These are phyloP conservation scores for Drosophila demipolita DNA, from an alignment of 2,888 invertebrate genomes.

Conservation along the genomic window DNA sequence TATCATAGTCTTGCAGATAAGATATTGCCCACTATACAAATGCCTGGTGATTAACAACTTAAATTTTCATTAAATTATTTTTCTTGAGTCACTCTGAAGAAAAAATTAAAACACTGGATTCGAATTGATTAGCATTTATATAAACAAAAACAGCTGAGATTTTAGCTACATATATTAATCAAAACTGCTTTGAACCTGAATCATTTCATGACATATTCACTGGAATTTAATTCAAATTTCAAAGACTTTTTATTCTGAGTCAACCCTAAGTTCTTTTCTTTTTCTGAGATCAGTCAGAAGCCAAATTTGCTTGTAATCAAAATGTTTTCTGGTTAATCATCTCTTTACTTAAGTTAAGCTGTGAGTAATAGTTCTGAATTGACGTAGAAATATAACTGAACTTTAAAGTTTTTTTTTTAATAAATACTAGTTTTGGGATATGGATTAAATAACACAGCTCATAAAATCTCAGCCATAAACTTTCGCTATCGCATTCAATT, in stretches of 20 bases:
- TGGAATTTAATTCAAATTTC: background rate
- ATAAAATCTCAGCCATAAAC: conserved; percentile 40
- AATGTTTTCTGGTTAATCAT: background rate
- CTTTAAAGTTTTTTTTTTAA: no score
- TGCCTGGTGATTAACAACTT: conserved; percentile 18
- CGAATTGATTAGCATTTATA: background rate
- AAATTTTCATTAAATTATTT: conserved; percentile 35
- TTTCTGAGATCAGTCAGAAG: background rate
- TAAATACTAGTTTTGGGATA: conserved; percentile 6
- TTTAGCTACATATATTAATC: background rate
- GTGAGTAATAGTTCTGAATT: background rate
- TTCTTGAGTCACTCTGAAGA: conserved; percentile 39
- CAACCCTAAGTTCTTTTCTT: background rate
- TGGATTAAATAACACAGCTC: conserved; percentile 44
- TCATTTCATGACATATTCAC: background rate
- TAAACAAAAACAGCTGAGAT: background rate
- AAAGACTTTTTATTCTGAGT: background rate
- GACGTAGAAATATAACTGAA: background rate
- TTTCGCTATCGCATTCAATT: conserved; percentile 79
- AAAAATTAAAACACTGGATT: conserved; percentile 15
- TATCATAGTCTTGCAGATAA: conserved; percentile 42
- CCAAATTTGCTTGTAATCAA: background rate
- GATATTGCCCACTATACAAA: conserved; percentile 46
- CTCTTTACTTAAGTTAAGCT: background rate
- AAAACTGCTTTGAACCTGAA: background rate